These are phyloP conservation scores for Poeciliopsis presidionis DNA, from an alignment of 2,797 vertebrate genomes.

Conservation along the genomic window DNA sequence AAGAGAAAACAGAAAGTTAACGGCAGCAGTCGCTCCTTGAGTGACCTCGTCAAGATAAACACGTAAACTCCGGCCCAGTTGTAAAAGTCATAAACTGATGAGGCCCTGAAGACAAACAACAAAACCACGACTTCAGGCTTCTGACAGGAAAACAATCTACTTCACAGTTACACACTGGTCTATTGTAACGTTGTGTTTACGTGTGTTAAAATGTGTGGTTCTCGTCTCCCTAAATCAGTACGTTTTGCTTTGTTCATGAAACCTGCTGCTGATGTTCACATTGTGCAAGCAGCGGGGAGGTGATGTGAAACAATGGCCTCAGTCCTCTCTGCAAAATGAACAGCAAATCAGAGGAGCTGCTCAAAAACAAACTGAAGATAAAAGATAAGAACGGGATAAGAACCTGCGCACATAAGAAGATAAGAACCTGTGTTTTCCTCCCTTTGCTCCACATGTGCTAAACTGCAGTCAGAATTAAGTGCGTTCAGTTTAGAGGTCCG, in stretches of 20 bases:
- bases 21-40: neutral
- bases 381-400: no score
- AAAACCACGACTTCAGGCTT: neutral
- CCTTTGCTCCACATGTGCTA: neutral
- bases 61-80: neutral
- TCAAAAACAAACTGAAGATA: neutral
- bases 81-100: neutral
- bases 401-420: no score
- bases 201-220: neutral
- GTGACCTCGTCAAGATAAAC: neutral
- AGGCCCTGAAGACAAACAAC: neutral
- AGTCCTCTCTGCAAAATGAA: neutral
- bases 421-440: no score
- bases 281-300: neutral
- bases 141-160: neutral
- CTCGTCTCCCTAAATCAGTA: neutral
- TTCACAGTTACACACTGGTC: neutral
- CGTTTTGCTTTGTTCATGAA: neutral
- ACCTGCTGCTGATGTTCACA: neutral
- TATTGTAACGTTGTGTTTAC: neutral
- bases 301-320: neutral
- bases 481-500: slow-evolving; percentile 4
- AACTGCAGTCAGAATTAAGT: neutral
- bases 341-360: neutral
- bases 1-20: neutral